Evolutionary conservation across 1,140 invertebrate species (phyloP), one percentile per base, ranked within the genome.

Genomic region (Musca domestica): DNA sequence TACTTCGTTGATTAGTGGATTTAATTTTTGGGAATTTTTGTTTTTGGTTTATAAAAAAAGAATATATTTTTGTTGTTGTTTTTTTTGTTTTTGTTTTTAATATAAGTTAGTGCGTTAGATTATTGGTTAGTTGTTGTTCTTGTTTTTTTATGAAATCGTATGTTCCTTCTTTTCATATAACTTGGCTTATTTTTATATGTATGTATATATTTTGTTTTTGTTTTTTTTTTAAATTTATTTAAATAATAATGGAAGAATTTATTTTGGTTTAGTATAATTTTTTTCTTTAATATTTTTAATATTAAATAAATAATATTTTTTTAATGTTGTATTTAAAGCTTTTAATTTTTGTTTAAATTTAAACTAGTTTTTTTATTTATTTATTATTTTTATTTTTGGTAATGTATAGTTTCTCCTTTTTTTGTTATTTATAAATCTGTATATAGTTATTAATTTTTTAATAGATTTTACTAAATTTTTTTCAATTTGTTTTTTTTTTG

Each of bases 111-210:
- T 49, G 46, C 41, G 47, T 64, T 52, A 20, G 17, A 20, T 52
- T 52, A 20, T 52, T 64, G 41, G 25, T 64, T 64, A 48, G 41
- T 64, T 64, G n/a, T 66, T n/a, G n/a, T n/a, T n/a, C n/a, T n/a
- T n/a, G n/a, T n/a, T n/a, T n/a, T n/a, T n/a, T 22, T 65, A 20
- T 65, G 46, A 47, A 47, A n/a, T 51, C 51, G 17, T 49, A 22
- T 52, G 47, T 30, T 61, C 27, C 25, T 34, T n/a, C 19, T 34
- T n/a, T n/a, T n/a, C 2, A 58, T 27, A 27, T 23, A 58, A 41
- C 34, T 41, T 41, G 34, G 27, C 27, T 58, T 58, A 30, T 5
- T n/a, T n/a, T n/a, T 61, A 34, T 23, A 20, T 66, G 27, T 66
- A 19, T 51, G 23, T 65, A 15, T 34, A 25, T 52, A 51, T 20